Evolutionary conservation across 2,888 invertebrate species (phyloP).

Genomic region (Ypsolopha sequella): DNA sequence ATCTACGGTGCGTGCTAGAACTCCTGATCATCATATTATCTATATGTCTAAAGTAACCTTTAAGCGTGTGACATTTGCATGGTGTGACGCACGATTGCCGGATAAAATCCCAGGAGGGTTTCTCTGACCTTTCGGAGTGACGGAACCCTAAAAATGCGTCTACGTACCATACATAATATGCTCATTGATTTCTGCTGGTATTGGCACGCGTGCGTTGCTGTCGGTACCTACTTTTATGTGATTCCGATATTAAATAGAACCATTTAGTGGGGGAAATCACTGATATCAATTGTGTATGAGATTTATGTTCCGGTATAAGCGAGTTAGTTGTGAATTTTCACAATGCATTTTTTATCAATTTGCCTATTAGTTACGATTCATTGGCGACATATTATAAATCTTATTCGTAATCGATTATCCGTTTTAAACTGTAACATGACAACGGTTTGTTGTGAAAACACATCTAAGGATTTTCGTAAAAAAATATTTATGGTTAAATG

Average conservation of each 20-base stretch:
- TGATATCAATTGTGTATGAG: constrained; percentile 47
- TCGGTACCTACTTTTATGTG: constrained; percentile 33
- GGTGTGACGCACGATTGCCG: too few species aligned
- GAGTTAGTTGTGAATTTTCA: constrained; percentile 31
- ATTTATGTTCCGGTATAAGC: constrained; percentile 42
- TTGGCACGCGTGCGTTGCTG: constrained; percentile 40
- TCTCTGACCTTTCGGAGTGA: too few species aligned
- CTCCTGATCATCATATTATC: too few species aligned
- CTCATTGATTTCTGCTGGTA: constrained; percentile 40
- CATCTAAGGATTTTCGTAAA: too few species aligned
- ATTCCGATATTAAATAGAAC: constrained; percentile 45
- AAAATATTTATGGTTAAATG: too few species aligned
- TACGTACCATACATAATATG: constrained; percentile 21
- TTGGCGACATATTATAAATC: constrained; percentile 7
- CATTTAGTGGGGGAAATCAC: constrained; percentile 47
- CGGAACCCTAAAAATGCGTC: too few species aligned
- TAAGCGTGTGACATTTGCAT: too few species aligned
- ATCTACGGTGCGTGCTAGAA: too few species aligned
- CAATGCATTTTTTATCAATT: neutral
- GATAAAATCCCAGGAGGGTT: too few species aligned
- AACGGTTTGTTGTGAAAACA: too few species aligned
- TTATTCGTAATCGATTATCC: constrained; percentile 8
- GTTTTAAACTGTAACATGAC: neutral
- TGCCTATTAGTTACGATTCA: constrained; percentile 1
- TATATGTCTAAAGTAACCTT: too few species aligned